Evolutionary conservation across 2,888 invertebrate species (phyloP).

Genomic region (Athalia cordata): DNA sequence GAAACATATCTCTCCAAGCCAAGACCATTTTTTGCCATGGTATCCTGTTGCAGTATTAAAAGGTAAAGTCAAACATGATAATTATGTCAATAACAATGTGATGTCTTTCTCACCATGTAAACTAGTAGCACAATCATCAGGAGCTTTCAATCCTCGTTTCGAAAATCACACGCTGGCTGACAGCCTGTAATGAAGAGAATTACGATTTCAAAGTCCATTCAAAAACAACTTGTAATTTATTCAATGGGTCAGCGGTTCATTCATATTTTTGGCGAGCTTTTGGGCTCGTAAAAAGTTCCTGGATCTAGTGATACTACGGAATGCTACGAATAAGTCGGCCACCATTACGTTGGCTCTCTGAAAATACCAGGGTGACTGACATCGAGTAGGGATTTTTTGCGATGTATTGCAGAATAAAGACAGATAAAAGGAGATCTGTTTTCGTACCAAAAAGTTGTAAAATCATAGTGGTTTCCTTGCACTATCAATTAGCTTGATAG

Average conservation of each 20-base stretch:
- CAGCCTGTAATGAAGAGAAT: no score
- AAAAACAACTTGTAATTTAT: no score
- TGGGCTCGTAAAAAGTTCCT: no score
- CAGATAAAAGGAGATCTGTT: conserved; percentile 19
- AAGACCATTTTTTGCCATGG: neutral
- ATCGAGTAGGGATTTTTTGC: conserved; percentile 44
- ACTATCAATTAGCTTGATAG: conserved; percentile 19
- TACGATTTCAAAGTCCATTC: no score
- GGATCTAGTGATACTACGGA: no score
- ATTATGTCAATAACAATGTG: no score
- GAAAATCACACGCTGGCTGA: no score
- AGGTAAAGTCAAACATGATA: neutral
- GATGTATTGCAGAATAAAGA: conserved; percentile 32
- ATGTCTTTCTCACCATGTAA: no score
- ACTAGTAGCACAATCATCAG: no score
- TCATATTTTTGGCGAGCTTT: no score
- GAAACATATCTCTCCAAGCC: conserved; percentile 2
- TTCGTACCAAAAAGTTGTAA: conserved; percentile 29
- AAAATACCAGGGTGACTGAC: conserved; percentile 43
- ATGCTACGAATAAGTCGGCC: neutral
- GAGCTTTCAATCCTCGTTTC: no score
- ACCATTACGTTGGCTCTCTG: conserved; percentile 15
- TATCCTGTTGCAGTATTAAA: neutral
- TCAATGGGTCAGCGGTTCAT: no score
- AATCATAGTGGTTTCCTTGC: conserved; percentile 30